Conservation (phyloP, 2,113 vertebrate species). For the Xenotilapia leptura region DNA sequence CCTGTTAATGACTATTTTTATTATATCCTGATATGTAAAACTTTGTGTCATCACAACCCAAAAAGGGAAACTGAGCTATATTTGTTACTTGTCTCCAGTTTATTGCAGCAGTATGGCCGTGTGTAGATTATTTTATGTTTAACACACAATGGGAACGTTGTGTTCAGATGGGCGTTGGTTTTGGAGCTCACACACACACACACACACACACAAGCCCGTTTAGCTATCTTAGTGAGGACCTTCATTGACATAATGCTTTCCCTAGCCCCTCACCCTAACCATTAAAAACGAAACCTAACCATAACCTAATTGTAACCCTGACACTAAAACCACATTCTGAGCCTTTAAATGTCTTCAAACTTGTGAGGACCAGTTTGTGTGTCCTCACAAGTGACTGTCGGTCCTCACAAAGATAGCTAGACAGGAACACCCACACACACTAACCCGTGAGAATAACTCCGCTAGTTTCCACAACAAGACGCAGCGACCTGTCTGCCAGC, state of each 20-base stretch:
- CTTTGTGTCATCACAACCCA: not conserved
- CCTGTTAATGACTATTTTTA: not conserved
- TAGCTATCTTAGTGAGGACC: not conserved
- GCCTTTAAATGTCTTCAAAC: not conserved
- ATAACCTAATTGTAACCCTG: not conserved
- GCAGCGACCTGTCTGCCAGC: conserved; percentile 5
- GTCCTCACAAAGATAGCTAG: not conserved
- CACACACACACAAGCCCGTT: not conserved
- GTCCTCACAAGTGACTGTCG: not conserved
- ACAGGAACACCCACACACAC: not conserved
- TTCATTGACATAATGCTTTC: not conserved
- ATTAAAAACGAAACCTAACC: not conserved
- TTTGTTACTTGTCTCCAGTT: not conserved
- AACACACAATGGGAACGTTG: conserved; percentile 9
- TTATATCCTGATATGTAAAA: not conserved
- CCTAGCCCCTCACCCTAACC: not conserved
- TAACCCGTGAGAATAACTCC: conserved; percentile 8
- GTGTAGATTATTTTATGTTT: not conserved
- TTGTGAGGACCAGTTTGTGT: not conserved
- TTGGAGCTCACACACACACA: not conserved
- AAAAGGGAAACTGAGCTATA: not conserved
- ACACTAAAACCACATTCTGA: not conserved
- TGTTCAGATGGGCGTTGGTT: conserved; percentile 20
- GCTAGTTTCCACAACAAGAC: conserved; percentile 42
- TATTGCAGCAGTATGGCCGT: not conserved